Evolutionary conservation across 2,888 invertebrate species (phyloP).

Genomic region (Leptinotarsa tumamoca): DNA sequence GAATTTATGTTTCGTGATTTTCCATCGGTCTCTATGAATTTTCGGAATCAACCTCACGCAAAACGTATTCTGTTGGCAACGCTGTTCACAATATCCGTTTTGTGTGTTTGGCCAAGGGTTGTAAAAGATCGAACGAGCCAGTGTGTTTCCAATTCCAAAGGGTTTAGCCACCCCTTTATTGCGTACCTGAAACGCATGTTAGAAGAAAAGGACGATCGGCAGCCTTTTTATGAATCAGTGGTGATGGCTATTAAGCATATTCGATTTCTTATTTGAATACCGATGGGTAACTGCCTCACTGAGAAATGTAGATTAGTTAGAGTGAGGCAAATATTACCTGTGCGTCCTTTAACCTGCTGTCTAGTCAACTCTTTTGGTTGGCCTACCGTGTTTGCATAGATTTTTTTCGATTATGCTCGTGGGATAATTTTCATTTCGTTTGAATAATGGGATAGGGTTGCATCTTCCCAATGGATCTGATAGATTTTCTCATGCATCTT

Average conservation of each 20-base stretch:
- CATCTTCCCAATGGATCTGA: conserved; percentile 49
- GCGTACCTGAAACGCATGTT: conserved; percentile 46
- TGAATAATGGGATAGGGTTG: conserved; percentile 59
- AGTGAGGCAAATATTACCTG: conserved; percentile 51
- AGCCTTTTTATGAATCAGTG: conserved; percentile 57
- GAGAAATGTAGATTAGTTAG: conserved; percentile 65
- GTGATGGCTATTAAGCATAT: conserved; percentile 67
- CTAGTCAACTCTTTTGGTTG: conserved; percentile 45
- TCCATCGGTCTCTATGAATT: too few relatives aligned
- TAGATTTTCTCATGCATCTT: conserved; percentile 18
- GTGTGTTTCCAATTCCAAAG: conserved; percentile 25
- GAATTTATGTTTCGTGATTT: too few relatives aligned
- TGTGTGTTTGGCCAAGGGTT: conserved; percentile 26
- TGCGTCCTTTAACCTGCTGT: conserved; percentile 1
- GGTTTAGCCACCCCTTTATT: conserved; percentile 49
- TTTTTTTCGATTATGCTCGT: conserved; percentile 61
- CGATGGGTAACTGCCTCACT: conserved; percentile 63
- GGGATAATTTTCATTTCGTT: conserved; percentile 61
- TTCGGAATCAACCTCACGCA: too few relatives aligned
- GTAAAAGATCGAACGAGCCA: conserved; percentile 11
- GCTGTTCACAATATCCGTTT: conserved; percentile 16
- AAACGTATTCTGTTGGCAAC: too few relatives aligned
- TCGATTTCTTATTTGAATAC: conserved; percentile 67
- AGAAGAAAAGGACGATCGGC: conserved; percentile 33
- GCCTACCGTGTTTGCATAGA: conserved; percentile 49